Base-by-base conservation (phyloP, 2,797 vertebrate genomes). In the Chelon auratus region DNA sequence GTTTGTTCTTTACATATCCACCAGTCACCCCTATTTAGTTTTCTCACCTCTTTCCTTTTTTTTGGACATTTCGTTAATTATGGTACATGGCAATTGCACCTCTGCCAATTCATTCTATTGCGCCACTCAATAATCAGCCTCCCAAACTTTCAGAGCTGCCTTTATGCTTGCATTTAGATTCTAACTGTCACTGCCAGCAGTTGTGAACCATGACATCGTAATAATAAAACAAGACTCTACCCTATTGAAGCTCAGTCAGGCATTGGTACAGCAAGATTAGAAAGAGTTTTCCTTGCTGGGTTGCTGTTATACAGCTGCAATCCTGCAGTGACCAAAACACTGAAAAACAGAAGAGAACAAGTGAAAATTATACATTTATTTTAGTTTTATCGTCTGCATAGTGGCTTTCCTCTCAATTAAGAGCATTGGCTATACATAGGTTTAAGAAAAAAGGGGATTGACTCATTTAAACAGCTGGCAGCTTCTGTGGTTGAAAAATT, bases 221-320 rank as follows among this genome's bases (percentile, higher is more conserved):
- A 37, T 55, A 66, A 62, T 54, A 63, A 74, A 71, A 43, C 43
- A 37, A 66, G 42, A 47, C 22, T 40, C 30, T 5, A 15, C n/a
- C 48, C 48, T 68, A 68, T 76, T 64, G 72, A 58, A 70, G 24
- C 43, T 57, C 0, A 8, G 39, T 53, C 47, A 73, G 47, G 40
- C 57, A 45, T n/a, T 60, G 22, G 13, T 15, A 37, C 20, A 45
- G n/a, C n/a, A 10, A 51, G 43, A 70, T 47, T 65, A 40, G 59
- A 68, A 36, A 39, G 20, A 6, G 18, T 33, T 68, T 12, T 45
- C 50, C 30, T 33, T 62, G 15, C 18, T 11, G 13, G 36, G 17
- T 18, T 65, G 52, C 1, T 0, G 40, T 55, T 36, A 56, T 52
- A 15, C 37, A 65, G 33, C 60, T 64, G 10, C 36, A 26, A 24